Evolutionary conservation across 1,140 invertebrate genomes (phyloP), one percentile per base, ranked within the genome.

Genomic region (Pemphigus obesinymphae): DNA sequence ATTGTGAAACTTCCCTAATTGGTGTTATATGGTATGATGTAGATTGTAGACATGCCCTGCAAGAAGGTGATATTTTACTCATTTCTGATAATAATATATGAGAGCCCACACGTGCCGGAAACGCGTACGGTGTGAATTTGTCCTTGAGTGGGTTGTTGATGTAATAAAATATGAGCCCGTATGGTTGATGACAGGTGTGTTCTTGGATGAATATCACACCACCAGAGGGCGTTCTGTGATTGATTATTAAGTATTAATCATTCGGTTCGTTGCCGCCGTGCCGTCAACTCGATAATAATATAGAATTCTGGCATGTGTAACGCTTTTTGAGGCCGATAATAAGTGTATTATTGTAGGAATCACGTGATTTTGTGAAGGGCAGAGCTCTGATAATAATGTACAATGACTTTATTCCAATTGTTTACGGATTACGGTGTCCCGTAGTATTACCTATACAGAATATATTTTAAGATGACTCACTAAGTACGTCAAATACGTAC

Each of bases 221-320:
- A 63, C 76, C 37, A 80, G 76, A 80, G 53, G 48, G 76, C 76
- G 76, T 58, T 29, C 4, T 3, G 13, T 58, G 50, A 55, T 55
- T 58, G 50, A 37, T 58, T 40, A 45, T 70, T 20, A 17, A 29
- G 26, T 70, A 23, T 40, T 40, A n/a, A 23, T 26, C 11, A n/a
- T 66, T 66, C 8, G 63, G 34, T 66, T n/a, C 66, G 34, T 26
- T 5, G 37, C 20, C 34, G 11, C 8, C 34, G 13, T 15, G 3
- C 6, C 8, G 2, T n/a, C 34, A 8, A 45, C 31, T 20, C n/a
- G 0, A 66, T 11, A 26, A 68, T 43, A 68, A 40, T n/a, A 6
- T n/a, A 63, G 53, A 61, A 61, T 2, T 15, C 58, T 2, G 29
- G n/a, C n/a, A n/a, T 61, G 23, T 6, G 6, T 61, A 17, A 6